Conservation (phyloP, 2,888 invertebrate species). For the Hedychridium roseum region DNA sequence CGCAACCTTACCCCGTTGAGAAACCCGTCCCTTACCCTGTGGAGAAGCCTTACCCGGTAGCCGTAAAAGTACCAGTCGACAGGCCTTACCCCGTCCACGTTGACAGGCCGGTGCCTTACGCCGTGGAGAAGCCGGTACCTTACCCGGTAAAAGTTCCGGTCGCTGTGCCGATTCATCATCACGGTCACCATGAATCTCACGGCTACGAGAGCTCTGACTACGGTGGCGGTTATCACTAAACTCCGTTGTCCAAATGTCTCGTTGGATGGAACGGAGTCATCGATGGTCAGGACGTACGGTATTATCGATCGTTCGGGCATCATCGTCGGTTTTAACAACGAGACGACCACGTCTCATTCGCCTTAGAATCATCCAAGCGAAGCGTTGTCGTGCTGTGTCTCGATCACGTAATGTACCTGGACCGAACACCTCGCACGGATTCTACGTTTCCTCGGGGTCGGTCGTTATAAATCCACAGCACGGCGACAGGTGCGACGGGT, state of each 20-base stretch:
- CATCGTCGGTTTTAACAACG: too few relatives aligned
- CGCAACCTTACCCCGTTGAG: slow-evolving; percentile 71
- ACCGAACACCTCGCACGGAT: slow-evolving; percentile 14
- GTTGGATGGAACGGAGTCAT: too few relatives aligned
- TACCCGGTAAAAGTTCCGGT: too few relatives aligned
- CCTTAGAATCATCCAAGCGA: background rate
- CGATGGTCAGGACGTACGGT: too few relatives aligned
- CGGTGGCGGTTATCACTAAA: too few relatives aligned
- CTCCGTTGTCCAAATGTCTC: too few relatives aligned
- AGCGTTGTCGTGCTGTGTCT: slow-evolving; percentile 21
- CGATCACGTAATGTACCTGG: slow-evolving; percentile 27
- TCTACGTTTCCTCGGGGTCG: slow-evolving; percentile 9
- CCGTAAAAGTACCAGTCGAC: slow-evolving; percentile 73
- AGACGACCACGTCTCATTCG: background rate
- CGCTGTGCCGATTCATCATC: slow-evolving; percentile 63
- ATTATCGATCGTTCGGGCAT: too few relatives aligned
- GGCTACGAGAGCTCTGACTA: slow-evolving; percentile 6
- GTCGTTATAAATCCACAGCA: slow-evolving; percentile 16
- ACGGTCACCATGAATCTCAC: slow-evolving; percentile 18
- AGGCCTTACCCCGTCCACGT: slow-evolving; percentile 70
- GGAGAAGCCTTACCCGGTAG: slow-evolving; percentile 71
- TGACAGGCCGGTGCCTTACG: slow-evolving; percentile 66
- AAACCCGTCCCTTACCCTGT: slow-evolving; percentile 76
- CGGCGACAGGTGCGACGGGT: slow-evolving; percentile 25
- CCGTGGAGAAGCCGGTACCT: slow-evolving; percentile 69